Evolutionary conservation across 2,113 vertebrate species (phyloP), one percentile per base, ranked within the genome.

Genomic region (Coptodon rendalli): DNA sequence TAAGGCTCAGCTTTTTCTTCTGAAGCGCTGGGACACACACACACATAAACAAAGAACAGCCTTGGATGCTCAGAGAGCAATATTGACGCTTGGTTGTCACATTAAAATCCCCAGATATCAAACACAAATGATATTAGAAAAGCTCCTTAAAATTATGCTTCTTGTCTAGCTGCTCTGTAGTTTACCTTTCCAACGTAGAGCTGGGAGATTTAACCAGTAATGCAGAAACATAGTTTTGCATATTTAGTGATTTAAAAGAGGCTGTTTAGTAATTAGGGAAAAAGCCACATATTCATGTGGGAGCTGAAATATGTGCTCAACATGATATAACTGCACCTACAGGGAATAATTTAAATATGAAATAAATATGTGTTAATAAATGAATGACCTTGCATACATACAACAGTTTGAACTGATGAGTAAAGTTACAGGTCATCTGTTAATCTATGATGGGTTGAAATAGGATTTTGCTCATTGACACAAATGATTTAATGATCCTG

Each of bases 1-100:
- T 88, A 92, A 63, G 90, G 92, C 90, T 90, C 80, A 11, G 84
- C 81, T 89, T 91, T 89, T 82, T 92, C 90, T 89, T 87, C 19
- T 80, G 91, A 91, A 87, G 79, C 89, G 71, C 81, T 90, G 91
- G 84, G 63, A 87, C 83, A 9, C 57, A 43, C 82, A 85, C 71
- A 82, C 76, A 71, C 22, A 84, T 29, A 85, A 83, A 88, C 85
- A 81, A 76, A 89, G 83, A 82, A 73, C 89, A 85, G 88, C 88
- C 76, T 78, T 24, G 40, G 91, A 90, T 82, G 81, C 79, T 90
- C 71, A 61, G 81, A 89, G 81, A 91, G 85, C 63, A 83, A 82
- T 43, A 80, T 19, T 92, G 91, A 93, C 2, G 54, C 45, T 56
- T 40, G 31, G 56, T 85, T 92, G 90, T 92, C 93, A 91, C 59